Base-by-base conservation (phyloP, 2,797 vertebrate species). In the Pteropus rufus region DNA sequence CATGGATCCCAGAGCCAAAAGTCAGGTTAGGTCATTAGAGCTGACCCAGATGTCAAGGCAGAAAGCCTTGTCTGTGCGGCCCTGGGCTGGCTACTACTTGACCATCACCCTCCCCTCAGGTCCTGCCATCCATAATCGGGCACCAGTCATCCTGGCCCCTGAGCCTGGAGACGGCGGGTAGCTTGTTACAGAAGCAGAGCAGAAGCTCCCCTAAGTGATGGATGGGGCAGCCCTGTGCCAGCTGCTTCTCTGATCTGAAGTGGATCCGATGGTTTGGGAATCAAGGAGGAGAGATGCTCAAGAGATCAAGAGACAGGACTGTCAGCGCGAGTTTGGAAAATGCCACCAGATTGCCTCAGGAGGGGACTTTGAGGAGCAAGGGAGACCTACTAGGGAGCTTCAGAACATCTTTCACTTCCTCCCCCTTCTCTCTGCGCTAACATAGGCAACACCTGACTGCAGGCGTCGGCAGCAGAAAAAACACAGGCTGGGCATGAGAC, bases 401-500 rank as follows among this genome's bases (percentile, higher is more conserved):
- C 73, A 21, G 29, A 91, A 62, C 23, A 26, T 31, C 34, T 41
- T 24, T 67, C 26, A 11, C 2, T 21, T 39, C 67, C 75, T 49
- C 60, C 41, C 49, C 19, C 60, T 70, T 11, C 54, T 62, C 67
- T 46, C 89, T 10, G 26, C 4, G 16, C n/a, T 29, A 7, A 5
- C 18, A 10, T 11, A 23, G 41, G 44, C 34, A 36, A 34, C 3
- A 21, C 15, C 1, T 3, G 10, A 7, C 21, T 10, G 23, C 46
- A 46, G 24, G 4, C 0, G 5, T 8, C 12, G 56, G 29, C 26
- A 23, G 56, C 21, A 18, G 72, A 10, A 65, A 34, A n/a, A 52
- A 1, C 8, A 2, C 2, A 1, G 49, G 41, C 11, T n/a, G 39
- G 41, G 44, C 21, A 0, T 0, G 3, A 60, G 7, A 31, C 7